phyloP scores from a whole-genome alignment of 2,888 invertebrate genomes.

The Drosophila ustulata region DNA sequence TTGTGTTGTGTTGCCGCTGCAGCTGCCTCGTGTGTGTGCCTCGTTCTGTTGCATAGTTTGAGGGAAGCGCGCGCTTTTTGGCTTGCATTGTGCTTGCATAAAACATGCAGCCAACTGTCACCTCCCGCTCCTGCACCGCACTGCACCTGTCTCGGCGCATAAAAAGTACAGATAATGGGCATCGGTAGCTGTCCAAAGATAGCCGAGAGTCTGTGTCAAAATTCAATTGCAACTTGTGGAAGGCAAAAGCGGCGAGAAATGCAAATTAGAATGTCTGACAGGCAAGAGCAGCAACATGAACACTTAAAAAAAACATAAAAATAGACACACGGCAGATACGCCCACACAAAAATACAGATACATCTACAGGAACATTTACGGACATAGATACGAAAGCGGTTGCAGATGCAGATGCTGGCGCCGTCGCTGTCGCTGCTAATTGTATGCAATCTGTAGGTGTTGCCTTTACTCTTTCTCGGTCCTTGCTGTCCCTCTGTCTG shows the following conservation, averaged over 20 bases:
- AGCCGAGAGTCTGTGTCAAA: slow-evolving; percentile 66
- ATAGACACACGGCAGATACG: slow-evolving; percentile 24
- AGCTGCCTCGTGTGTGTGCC: slow-evolving; percentile 23
- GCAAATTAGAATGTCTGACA: slow-evolving; percentile 67
- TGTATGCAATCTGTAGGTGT: slow-evolving; percentile 78
- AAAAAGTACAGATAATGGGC: slow-evolving; percentile 71
- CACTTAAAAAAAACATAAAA: slow-evolving; percentile 16
- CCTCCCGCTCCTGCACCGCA: background rate
- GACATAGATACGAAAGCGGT: background rate
- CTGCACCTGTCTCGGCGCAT: slow-evolving; percentile 31
- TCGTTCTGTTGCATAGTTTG: slow-evolving; percentile 44
- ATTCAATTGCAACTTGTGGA: slow-evolving; percentile 69
- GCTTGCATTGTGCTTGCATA: slow-evolving; percentile 70
- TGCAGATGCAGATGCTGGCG: slow-evolving; percentile 3
- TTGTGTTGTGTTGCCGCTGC: background rate
- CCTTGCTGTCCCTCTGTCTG: background rate
- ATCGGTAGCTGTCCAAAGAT: slow-evolving; percentile 32
- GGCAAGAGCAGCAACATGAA: background rate
- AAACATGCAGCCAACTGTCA: slow-evolving; percentile 51
- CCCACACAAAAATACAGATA: slow-evolving; percentile 28
- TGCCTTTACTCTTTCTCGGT: slow-evolving; percentile 29
- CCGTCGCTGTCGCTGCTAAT: slow-evolving; percentile 54
- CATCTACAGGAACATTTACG: slow-evolving; percentile 5
- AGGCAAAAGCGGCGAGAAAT: slow-evolving; percentile 52
- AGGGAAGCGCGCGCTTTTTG: slow-evolving; percentile 54